These are phyloP conservation scores for Nymphicus hollandicus DNA, from an alignment of 2,113 vertebrate genomes.

Conservation along the genomic window DNA sequence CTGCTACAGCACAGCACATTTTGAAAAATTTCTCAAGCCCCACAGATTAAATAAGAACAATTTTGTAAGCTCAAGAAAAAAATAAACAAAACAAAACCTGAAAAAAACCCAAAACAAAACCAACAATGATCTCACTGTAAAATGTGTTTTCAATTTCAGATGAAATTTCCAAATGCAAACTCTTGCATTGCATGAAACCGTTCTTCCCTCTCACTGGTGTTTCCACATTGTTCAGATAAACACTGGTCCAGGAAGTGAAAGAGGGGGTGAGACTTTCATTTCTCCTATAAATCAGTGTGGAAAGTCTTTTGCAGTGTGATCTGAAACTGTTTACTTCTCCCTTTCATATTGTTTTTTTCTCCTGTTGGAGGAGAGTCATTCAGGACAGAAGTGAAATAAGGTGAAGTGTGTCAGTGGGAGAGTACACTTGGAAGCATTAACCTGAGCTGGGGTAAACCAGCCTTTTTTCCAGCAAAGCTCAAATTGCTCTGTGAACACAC, in stretches of 20 bases:
- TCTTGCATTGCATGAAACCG: neutral
- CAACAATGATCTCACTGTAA: neutral
- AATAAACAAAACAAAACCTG: neutral
- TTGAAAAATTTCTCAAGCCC: neutral
- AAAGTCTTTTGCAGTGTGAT: neutral
- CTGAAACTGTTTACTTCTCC: neutral
- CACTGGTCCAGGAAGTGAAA: slow-evolving; percentile 5
- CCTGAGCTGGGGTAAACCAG: neutral
- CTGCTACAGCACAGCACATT: neutral
- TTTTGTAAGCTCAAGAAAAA: neutral
- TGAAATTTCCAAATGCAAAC: neutral
- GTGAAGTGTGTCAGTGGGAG: neutral
- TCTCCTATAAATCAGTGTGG: neutral
- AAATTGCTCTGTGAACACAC: neutral
- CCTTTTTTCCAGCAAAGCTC: neutral
- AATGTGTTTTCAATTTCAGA: neutral
- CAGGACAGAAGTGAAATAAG: neutral
- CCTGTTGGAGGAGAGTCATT: neutral
- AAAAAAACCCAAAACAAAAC: neutral
- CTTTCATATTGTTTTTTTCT: neutral
- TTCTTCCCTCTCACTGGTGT: neutral
- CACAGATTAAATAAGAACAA: neutral
- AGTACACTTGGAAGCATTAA: neutral
- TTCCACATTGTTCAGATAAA: neutral
- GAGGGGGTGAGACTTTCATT: neutral